Percentiles rank a stretch among this genome's conserved stretches.
These are phyloP conservation scores for Argya squamiceps DNA, from an alignment of 2,797 vertebrate genomes.

Conservation along the genomic window DNA sequence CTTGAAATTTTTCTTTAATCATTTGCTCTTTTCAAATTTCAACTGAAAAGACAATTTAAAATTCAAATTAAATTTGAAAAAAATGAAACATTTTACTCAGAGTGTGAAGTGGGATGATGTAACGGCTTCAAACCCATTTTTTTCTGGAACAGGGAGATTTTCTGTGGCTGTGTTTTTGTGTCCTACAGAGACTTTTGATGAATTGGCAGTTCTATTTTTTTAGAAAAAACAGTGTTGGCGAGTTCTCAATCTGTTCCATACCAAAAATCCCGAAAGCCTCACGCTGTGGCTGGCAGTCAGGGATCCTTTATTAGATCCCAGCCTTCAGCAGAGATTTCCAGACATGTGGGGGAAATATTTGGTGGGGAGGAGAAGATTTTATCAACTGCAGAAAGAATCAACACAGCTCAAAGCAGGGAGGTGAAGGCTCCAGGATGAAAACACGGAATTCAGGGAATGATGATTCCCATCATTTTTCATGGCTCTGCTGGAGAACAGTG, in stretches of 20 bases:
- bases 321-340: background rate
- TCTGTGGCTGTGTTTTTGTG: background rate
- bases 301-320: background rate
- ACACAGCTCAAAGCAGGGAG: background rate
- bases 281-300: background rate
- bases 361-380: background rate
- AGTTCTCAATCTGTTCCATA: conserved; percentile 25
- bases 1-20: background rate
- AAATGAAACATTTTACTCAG: background rate
- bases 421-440: background rate
- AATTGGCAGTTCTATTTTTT: background rate
- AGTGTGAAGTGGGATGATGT: background rate
- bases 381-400: background rate
- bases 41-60: background rate
- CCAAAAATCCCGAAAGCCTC: background rate
- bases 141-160: background rate
- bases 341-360: background rate
- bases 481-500: background rate
- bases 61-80: background rate
- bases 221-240: background rate
- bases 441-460: background rate
- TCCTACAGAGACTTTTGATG: background rate
- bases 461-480: background rate
- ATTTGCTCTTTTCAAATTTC: background rate
- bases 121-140: background rate